Conservation (phyloP, 2,113 vertebrate genomes). For the Proteles cristata region DNA sequence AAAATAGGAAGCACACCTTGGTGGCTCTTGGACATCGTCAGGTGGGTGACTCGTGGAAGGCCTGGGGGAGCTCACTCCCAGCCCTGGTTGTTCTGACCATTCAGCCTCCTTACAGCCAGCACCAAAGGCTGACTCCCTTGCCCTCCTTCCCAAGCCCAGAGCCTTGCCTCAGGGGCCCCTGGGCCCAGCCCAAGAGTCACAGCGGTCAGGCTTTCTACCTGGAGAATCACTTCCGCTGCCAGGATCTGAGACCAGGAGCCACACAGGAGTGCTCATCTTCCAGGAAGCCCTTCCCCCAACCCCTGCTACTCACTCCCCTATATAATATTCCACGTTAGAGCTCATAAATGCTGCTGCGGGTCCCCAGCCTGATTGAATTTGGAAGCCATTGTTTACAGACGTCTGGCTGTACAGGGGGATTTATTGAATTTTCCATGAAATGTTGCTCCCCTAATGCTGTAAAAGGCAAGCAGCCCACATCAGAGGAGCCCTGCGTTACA, state of each 20-base stretch:
- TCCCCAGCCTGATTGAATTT: constrained; percentile 92
- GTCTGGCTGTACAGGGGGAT: constrained; percentile 92
- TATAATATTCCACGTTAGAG: constrained; percentile 90
- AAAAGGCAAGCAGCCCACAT: constrained; percentile 91
- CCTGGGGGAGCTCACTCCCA: background rate
- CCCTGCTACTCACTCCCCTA: constrained; percentile 84
- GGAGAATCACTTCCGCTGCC: constrained; percentile 51
- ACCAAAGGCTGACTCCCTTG: background rate
- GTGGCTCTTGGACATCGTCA: fast-evolving
- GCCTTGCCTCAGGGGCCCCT: background rate
- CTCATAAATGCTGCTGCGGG: constrained; percentile 90
- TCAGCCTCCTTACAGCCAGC: background rate
- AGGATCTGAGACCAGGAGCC: constrained; percentile 17
- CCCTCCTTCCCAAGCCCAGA: background rate
- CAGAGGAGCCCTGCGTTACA: constrained; percentile 87
- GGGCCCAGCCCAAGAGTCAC: background rate
- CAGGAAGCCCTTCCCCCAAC: constrained; percentile 86
- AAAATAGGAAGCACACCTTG: background rate
- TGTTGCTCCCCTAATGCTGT: constrained; percentile 93
- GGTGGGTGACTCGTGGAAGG: background rate
- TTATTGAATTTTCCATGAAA: constrained; percentile 95
- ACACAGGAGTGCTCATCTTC: constrained; percentile 83
- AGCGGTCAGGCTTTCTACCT: constrained; percentile 3
- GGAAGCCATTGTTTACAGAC: constrained; percentile 94
- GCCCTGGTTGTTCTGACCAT: background rate